Percentiles rank a stretch among this genome's conserved stretches.
Evolutionary conservation across 2,888 invertebrate genomes (phyloP).

Genomic region (Ophion ventricosus): DNA sequence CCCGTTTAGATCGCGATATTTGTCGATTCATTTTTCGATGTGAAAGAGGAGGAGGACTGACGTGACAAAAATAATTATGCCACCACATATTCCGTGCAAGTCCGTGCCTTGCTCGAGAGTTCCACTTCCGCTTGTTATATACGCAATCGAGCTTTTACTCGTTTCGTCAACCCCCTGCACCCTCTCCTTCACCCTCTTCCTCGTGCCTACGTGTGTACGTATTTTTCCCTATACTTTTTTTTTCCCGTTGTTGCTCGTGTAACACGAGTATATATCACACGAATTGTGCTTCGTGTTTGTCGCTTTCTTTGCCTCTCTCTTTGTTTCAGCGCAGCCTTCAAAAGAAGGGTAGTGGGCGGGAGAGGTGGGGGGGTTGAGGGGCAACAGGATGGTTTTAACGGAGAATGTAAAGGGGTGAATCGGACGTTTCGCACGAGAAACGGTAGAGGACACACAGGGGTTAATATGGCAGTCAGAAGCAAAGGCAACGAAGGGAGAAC

Average conservation of each 20-base stretch:
- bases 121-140: conserved; percentile 51
- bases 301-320: conserved; percentile 34
- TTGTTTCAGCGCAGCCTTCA: conserved; percentile 31
- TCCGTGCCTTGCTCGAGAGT: conserved; percentile 66
- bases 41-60: conserved; percentile 4
- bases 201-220: not conserved
- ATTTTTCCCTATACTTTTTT: conserved; percentile 16
- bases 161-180: conserved; percentile 26
- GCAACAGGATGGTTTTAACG: conserved; percentile 1
- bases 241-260: conserved; percentile 17
- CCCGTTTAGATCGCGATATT: no score
- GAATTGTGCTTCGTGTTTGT: conserved; percentile 36
- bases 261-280: conserved; percentile 48
- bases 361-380: not conserved
- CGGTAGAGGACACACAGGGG: conserved; percentile 25
- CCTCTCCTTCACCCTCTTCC: not conserved
- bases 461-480: conserved; percentile 14
- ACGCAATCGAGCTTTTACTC: conserved; percentile 55
- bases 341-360: not conserved
- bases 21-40: conserved; percentile 7
- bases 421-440: conserved; percentile 62
- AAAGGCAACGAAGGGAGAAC: conserved; percentile 31
- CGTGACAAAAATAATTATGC: conserved; percentile 56
- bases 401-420: conserved; percentile 57
- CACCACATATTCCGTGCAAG: conserved; percentile 53